These are phyloP conservation scores for Anabas testudineus DNA, from an alignment of 2,797 vertebrate species.

Conservation along the genomic window DNA sequence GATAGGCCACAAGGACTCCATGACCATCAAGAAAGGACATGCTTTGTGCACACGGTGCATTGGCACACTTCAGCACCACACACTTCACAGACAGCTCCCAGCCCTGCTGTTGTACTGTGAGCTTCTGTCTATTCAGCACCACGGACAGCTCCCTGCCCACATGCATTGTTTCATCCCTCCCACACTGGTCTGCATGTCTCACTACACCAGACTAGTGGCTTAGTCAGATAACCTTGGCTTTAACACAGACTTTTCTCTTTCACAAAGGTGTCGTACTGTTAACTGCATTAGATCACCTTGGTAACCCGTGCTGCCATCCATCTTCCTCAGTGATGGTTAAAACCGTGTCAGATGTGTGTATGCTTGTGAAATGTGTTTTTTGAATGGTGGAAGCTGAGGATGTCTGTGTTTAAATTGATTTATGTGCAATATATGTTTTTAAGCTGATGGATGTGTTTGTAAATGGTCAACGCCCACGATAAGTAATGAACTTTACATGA, in stretches of 20 bases:
- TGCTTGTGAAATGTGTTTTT: too few species aligned
- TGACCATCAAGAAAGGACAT: slow-evolving; percentile 56
- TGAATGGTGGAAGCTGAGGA: too few species aligned
- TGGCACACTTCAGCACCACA: slow-evolving; percentile 45
- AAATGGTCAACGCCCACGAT: too few species aligned
- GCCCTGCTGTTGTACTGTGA: slow-evolving; percentile 2
- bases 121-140: slow-evolving; percentile 47
- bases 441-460: too few species aligned
- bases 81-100: slow-evolving; percentile 39
- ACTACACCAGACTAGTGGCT: slow-evolving; percentile 11
- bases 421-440: too few species aligned
- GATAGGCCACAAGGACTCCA: slow-evolving; percentile 44
- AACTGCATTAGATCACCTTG: slow-evolving; percentile 5
- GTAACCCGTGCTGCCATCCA: not conserved
- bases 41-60: slow-evolving; percentile 48
- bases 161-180: not conserved
- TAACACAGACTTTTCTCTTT: slow-evolving; percentile 5
- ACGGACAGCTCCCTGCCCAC: slow-evolving; percentile 23
- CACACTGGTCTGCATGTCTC: not conserved
- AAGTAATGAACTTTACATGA: too few species aligned
- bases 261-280: slow-evolving; percentile 19
- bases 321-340: too few species aligned
- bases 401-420: too few species aligned
- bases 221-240: slow-evolving; percentile 23
- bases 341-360: too few species aligned